These are phyloP conservation scores for Dinothrombium tinctorium DNA, from an alignment of 1,140 invertebrate genomes.

Conservation along the genomic window DNA sequence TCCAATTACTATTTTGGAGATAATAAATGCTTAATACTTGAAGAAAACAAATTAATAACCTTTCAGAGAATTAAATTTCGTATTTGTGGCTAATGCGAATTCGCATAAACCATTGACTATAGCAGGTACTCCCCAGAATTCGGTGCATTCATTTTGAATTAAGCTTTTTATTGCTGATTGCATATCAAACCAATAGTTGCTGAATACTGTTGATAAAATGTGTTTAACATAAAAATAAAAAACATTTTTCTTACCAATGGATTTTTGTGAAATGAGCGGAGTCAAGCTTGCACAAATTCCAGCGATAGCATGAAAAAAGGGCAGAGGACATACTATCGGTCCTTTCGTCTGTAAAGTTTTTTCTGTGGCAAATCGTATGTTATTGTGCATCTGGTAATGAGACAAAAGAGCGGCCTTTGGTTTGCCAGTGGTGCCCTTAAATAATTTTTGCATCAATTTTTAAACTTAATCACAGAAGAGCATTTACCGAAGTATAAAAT, in stretches of 20 bases:
- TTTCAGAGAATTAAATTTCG: not conserved
- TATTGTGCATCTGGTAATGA: constrained; percentile 65
- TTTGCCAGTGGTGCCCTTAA: constrained; percentile 47
- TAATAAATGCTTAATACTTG: not conserved
- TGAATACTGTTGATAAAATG: not conserved
- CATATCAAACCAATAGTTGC: not conserved
- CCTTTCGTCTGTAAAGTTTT: constrained; percentile 23
- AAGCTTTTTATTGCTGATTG: not conserved
- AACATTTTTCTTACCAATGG: not conserved
- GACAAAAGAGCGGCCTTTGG: constrained; percentile 66
- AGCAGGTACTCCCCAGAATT: constrained; percentile 73
- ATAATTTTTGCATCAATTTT: not conserved
- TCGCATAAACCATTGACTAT: constrained; percentile 71
- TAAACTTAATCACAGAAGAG: too few species aligned
- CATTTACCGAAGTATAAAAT: constrained; percentile 7
- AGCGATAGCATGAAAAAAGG: constrained; percentile 79
- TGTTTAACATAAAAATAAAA: not conserved
- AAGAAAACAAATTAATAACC: too few species aligned
- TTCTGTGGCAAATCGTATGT: constrained; percentile 38
- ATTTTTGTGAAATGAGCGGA: not conserved
- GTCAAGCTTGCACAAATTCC: constrained; percentile 39
- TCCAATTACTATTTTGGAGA: not conserved
- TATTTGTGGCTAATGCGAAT: not conserved
- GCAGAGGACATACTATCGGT: constrained; percentile 54
- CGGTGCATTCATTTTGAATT: constrained; percentile 28